A percentile compares a stretch with the other conserved stretches of the same genome.
These are phyloP conservation scores for Aphyosemion australe DNA, from an alignment of 2,113 vertebrate species.

Conservation along the genomic window DNA sequence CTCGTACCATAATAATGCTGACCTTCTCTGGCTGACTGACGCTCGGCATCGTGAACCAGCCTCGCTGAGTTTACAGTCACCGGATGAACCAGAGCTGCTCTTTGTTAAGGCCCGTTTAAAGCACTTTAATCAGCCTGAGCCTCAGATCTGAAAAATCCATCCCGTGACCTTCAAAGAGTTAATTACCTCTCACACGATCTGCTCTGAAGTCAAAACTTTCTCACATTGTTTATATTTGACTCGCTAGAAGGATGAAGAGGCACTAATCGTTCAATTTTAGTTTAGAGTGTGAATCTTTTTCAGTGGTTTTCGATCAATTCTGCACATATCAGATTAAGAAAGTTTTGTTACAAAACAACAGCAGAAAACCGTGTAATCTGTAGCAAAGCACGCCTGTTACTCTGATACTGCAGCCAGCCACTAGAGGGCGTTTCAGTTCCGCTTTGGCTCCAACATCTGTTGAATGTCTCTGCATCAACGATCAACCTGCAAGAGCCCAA, in stretches of 20 bases:
- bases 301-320: no score
- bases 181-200: conserved; percentile 38
- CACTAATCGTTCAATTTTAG: background rate
- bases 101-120: conserved; percentile 16
- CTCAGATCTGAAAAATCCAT: conserved; percentile 27
- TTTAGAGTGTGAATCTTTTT: background rate
- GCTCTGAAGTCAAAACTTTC: conserved; percentile 12
- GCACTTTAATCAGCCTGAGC: conserved; percentile 38
- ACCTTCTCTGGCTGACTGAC: conserved; percentile 36
- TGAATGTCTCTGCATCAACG: no score
- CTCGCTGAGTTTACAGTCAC: conserved; percentile 11
- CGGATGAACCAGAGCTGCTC: conserved; percentile 1
- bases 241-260: background rate
- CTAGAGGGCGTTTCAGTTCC: no score
- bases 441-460: no score
- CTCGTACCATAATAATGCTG: conserved; percentile 30
- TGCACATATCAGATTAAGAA: no score
- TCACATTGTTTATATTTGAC: conserved; percentile 10
- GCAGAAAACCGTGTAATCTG: no score
- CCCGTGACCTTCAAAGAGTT: conserved; percentile 36
- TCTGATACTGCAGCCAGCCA: background rate
- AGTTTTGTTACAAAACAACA: no score
- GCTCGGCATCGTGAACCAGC: background rate
- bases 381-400: background rate
- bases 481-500: no score